These are phyloP conservation scores for Alectura lathami DNA, from an alignment of 2,113 vertebrate genomes.

Conservation along the genomic window DNA sequence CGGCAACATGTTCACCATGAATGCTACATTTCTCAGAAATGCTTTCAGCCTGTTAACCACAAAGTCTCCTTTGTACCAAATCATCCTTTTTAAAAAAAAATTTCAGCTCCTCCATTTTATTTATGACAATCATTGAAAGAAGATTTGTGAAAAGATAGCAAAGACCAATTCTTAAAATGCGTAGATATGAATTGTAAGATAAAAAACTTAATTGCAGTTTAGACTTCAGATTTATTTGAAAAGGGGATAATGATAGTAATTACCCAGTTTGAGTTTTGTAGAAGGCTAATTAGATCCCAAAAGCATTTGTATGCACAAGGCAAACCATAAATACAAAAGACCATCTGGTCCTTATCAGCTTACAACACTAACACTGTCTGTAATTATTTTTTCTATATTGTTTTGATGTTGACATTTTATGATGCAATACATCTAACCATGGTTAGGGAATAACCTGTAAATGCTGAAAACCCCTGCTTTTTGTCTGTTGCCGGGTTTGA, in stretches of 20 bases:
- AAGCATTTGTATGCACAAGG: slow-evolving; percentile 85
- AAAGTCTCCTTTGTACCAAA: slow-evolving; percentile 24
- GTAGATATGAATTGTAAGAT: slow-evolving; percentile 76
- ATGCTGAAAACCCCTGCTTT: slow-evolving; percentile 22
- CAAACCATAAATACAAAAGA: slow-evolving; percentile 84
- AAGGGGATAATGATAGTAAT: slow-evolving; percentile 89
- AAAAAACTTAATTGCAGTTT: slow-evolving; percentile 87
- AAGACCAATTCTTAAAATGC: slow-evolving; percentile 74
- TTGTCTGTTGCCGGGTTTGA: not conserved
- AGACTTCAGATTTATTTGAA: slow-evolving; percentile 89
- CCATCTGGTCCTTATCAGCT: slow-evolving; percentile 86
- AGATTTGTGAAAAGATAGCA: slow-evolving; percentile 67
- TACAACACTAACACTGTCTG: slow-evolving; percentile 79
- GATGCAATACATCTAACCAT: slow-evolving; percentile 65
- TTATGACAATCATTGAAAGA: slow-evolving; percentile 49
- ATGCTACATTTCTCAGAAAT: not conserved
- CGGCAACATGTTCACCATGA: not conserved
- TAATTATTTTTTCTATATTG: slow-evolving; percentile 84
- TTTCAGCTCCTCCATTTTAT: slow-evolving; percentile 45
- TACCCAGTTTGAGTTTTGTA: slow-evolving; percentile 88
- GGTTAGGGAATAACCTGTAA: slow-evolving; percentile 73
- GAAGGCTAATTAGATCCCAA: slow-evolving; percentile 87
- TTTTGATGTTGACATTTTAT: slow-evolving; percentile 83
- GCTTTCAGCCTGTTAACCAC: not conserved
- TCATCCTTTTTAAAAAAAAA: not conserved